Evolutionary conservation across 2,888 invertebrate genomes (phyloP), one percentile per base, ranked within the genome.

Genomic region (Phortica magna): DNA sequence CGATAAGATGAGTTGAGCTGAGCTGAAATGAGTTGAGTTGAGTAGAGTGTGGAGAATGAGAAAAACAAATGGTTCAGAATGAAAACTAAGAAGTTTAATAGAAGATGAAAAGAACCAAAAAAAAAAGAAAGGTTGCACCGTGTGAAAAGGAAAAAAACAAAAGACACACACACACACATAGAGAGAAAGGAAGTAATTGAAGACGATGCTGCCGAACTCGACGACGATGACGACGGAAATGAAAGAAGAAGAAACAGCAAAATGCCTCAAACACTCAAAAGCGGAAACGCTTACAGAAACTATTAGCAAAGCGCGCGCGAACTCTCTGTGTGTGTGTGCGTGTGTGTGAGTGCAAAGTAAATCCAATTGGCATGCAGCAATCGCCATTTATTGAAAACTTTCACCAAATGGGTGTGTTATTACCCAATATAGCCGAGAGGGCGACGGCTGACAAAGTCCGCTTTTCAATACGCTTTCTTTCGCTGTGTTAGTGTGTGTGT

Each of bases 331-430:
- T 71, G 77, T 39, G 1, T n/a, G 39, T 22, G 73, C 12, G 42
- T 71, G 77, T 39, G 14, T 17, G 7, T n/a, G 48, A 10, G 64
- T 41, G 7, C 48, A 68, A 70, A 67, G 74, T 76, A 79, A 82
- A 82, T 80, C 85, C 81, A 84, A 87, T 87, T 87, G 87, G 84
- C 87, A 87, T 89, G 89, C 87, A 88, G 89, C 88, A 83, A 89
- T 85, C 86, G 85, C 87, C 89, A 85, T 88, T 87, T 89, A 87
- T 87, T 87, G 89, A 87, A 87, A 87, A 87, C 77, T 87, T 87
- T 88, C 39, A 42, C 67, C 48, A 48, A 48, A 48, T 48, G 48
- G 48, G 48, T 48, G 48, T 12, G 2, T 70, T 41, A 43, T 70
- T 70, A 31, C 9, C 41, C 31, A 19, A n/a, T 43, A 48, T 55